Conservation (phyloP, 2,113 vertebrate genomes). For the Eira barbara region DNA sequence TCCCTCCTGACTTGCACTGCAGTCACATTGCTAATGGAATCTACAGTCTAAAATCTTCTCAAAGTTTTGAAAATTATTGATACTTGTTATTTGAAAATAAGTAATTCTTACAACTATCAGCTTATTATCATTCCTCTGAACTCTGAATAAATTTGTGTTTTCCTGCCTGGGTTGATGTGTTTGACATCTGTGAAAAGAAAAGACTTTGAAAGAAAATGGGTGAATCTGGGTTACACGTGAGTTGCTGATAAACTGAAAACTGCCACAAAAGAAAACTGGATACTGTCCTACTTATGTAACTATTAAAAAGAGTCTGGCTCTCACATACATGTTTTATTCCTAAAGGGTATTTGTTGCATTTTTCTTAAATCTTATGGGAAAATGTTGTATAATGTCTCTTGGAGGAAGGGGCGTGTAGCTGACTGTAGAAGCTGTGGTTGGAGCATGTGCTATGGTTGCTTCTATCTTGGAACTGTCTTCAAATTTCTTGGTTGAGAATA, state of each 20-base stretch:
- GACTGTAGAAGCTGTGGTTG: neutral
- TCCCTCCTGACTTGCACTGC: neutral
- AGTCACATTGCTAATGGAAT: neutral
- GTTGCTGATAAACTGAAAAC: constrained; percentile 74
- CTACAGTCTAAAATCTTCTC: neutral
- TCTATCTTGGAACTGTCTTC: neutral
- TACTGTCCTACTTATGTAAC: constrained; percentile 75
- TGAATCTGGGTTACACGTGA: constrained; percentile 74
- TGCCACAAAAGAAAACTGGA: constrained; percentile 70
- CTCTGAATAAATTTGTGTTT: constrained; percentile 58
- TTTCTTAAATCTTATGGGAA: neutral
- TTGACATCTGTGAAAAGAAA: constrained; percentile 66
- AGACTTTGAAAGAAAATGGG: constrained; percentile 70
- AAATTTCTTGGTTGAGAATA: neutral
- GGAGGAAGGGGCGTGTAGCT: neutral
- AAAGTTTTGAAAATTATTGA: neutral
- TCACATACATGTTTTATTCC: neutral
- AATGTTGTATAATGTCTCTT: neutral
- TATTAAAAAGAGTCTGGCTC: constrained; percentile 63
- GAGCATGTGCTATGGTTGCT: neutral
- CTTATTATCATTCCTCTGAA: neutral
- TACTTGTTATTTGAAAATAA: constrained; percentile 17
- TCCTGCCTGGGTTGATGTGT: constrained; percentile 46
- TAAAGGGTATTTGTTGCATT: neutral
- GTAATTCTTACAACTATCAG: constrained; percentile 26